Base-by-base conservation (phyloP, 2,113 vertebrate species). In the Cinclus cinclus region DNA sequence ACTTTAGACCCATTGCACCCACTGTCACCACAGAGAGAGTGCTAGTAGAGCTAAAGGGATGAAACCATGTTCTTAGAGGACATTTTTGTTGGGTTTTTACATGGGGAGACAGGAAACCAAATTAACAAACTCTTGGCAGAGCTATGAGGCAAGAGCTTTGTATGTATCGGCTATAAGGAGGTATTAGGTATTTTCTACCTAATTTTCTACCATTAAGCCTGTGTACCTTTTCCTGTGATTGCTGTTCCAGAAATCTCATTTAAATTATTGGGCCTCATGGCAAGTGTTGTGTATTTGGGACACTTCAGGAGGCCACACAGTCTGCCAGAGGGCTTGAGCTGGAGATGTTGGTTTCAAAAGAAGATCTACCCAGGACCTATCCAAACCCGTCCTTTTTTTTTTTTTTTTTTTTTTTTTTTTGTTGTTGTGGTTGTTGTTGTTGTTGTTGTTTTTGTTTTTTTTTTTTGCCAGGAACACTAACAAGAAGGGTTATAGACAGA, bases 401-500 rank as follows among this genome's bases (percentile, higher is more conserved):
- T 77, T 95, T 94, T 89, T 97, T n/a, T n/a, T n/a, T n/a, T n/a
- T n/a, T n/a, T n/a, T n/a, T n/a, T n/a, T n/a, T n/a, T n/a, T n/a
- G n/a, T n/a, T n/a, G n/a, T n/a, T n/a, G n/a, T n/a, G n/a, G n/a
- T n/a, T n/a, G n/a, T n/a, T n/a, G n/a, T n/a, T n/a, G n/a, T n/a
- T n/a, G n/a, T n/a, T n/a, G n/a, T n/a, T n/a, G n/a, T n/a, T n/a
- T n/a, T n/a, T n/a, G 69, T 62, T 92, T 49, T 82, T 67, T 92
- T 50, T 77, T 95, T 94, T 89, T 97, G 84, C 78, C 85, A 80
- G 59, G 58, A 92, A 63, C 39, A 65, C 22, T 76, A 87, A 65
- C 20, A 75, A 85, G 74, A 89, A 89, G 49, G 37, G 31, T 95
- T 78, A 58, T 31, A 87, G 46, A 55, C 20, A 83, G 81, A 90